A percentile compares a stretch with the other conserved stretches of the same genome.
These are phyloP conservation scores for Parascotia fuliginaria DNA, from an alignment of 2,888 invertebrate genomes.

Conservation along the genomic window DNA sequence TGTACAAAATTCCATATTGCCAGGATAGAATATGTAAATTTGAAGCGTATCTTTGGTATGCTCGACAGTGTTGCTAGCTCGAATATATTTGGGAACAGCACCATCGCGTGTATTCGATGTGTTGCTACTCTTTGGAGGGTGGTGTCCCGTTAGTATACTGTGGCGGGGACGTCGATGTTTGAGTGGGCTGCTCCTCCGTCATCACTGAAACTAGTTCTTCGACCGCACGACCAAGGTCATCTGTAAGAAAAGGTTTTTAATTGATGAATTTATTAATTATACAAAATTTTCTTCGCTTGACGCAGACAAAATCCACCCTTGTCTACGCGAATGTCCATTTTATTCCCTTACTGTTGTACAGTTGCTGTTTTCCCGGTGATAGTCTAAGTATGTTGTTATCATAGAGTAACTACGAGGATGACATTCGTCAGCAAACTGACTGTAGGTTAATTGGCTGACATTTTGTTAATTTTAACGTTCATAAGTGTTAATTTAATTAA, in stretches of 20 bases:
- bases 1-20: constrained; percentile 39
- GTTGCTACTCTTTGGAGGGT: constrained; percentile 63
- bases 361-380: too few species aligned
- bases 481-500: too few species aligned
- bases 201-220: constrained; percentile 96
- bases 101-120: constrained; percentile 50
- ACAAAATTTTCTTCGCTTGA: too few species aligned
- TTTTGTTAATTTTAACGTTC: too few species aligned
- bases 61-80: constrained; percentile 75
- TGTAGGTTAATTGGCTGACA: too few species aligned
- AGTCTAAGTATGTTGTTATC: too few species aligned
- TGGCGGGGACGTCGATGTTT: constrained; percentile 69
- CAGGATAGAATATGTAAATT: constrained; percentile 33
- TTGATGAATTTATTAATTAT: too few species aligned
- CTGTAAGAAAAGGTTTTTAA: constrained; percentile 71
- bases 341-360: too few species aligned
- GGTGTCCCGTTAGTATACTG: constrained; percentile 82
- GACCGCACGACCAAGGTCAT: constrained; percentile 94
- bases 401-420: too few species aligned
- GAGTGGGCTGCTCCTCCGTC: constrained; percentile 87
- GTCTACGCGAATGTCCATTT: too few species aligned
- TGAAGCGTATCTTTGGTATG: constrained; percentile 54
- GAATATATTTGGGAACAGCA: constrained; percentile 52
- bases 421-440: too few species aligned
- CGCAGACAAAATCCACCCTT: too few species aligned